Evolutionary conservation across 2,888 invertebrate species (phyloP).

Genomic region (Eurytoma adleriae): DNA sequence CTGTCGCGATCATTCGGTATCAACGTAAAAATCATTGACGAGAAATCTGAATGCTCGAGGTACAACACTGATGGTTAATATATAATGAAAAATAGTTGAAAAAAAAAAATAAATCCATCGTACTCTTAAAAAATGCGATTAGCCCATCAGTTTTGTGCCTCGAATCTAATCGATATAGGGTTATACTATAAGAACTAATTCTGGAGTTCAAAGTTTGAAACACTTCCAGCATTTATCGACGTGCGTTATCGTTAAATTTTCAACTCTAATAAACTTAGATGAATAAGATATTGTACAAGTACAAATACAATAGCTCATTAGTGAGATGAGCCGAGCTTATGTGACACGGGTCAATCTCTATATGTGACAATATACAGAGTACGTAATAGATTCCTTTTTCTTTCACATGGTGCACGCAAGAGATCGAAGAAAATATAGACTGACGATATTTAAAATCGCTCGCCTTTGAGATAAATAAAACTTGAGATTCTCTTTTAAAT

Average conservation of each 20-base stretch:
- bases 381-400: conserved; percentile 23
- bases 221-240: conserved; percentile 42
- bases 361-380: conserved; percentile 1
- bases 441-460: conserved; percentile 20
- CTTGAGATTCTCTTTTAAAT: neutral
- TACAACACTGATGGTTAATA: too few relatives aligned
- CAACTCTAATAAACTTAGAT: neutral
- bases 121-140: too few relatives aligned
- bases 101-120: too few relatives aligned
- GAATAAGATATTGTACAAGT: conserved; percentile 30
- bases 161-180: conserved; percentile 17
- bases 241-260: neutral
- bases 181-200: neutral
- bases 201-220: conserved; percentile 32
- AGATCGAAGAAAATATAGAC: conserved; percentile 27
- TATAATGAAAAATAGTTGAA: too few relatives aligned
- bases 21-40: too few relatives aligned
- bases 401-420: neutral
- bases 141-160: too few relatives aligned
- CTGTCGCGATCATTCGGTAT: too few relatives aligned
- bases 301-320: conserved; percentile 41
- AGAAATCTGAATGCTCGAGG: too few relatives aligned
- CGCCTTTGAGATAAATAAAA: conserved; percentile 1
- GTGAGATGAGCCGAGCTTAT: conserved; percentile 13
- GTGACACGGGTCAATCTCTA: conserved; percentile 29